Evolutionary conservation across 2,888 invertebrate genomes (phyloP).

Genomic region (Oscheius onirici): DNA sequence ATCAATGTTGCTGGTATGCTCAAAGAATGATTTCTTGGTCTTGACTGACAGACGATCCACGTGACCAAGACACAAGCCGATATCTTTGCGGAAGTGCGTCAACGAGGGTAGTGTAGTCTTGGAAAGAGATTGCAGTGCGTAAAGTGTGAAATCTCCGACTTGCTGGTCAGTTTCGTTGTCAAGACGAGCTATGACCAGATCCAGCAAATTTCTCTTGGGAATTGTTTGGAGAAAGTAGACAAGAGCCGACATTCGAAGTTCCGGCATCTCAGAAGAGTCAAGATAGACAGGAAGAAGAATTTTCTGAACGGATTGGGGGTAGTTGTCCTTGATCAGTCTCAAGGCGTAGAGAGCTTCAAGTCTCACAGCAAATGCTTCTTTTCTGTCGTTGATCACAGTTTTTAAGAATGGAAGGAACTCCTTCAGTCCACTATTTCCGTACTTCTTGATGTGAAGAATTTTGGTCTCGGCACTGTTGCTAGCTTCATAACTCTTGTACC

Average conservation of each 20-base stretch:
- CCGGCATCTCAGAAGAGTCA: constrained; percentile 52
- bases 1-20: neutral
- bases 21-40: constrained; percentile 6
- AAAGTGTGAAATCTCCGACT: constrained; percentile 57
- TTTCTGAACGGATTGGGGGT: constrained; percentile 39
- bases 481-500: constrained; percentile 39
- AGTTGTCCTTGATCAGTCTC: constrained; percentile 46
- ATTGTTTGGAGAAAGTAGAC: constrained; percentile 52
- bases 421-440: constrained; percentile 66
- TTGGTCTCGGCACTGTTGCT: constrained; percentile 55
- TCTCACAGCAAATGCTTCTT: constrained; percentile 52
- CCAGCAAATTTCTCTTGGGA: constrained; percentile 53
- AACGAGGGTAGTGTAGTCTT: constrained; percentile 55
- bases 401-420: constrained; percentile 53
- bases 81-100: constrained; percentile 38
- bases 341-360: constrained; percentile 64
- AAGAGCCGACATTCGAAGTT: constrained; percentile 61
- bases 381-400: constrained; percentile 56
- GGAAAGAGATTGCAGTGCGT: constrained; percentile 49
- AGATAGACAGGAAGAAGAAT: constrained; percentile 63
- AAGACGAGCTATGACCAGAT: constrained; percentile 51
- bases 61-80: constrained; percentile 35
- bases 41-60: neutral
- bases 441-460: constrained; percentile 62
- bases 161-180: constrained; percentile 52